These are phyloP conservation scores for Trisateles emortualis DNA, from an alignment of 2,888 invertebrate species.

Conservation along the genomic window DNA sequence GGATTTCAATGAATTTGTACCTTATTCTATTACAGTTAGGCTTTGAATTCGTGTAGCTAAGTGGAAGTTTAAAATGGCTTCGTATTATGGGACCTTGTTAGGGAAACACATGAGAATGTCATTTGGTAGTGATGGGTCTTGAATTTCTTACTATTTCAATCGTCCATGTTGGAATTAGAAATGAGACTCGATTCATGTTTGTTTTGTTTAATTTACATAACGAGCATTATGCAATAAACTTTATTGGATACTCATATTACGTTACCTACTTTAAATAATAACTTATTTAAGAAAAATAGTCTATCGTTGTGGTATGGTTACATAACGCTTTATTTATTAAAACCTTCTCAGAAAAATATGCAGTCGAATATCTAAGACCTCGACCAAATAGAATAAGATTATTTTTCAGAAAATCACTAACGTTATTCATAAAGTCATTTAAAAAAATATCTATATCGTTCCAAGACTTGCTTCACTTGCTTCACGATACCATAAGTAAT, in stretches of 20 bases:
- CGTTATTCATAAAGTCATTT: too few species aligned
- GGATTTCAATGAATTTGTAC: constrained; percentile 44
- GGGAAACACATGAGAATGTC: constrained; percentile 76
- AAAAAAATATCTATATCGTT: too few species aligned
- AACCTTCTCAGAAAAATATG: too few species aligned
- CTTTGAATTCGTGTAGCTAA: constrained; percentile 55
- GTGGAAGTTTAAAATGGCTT: constrained; percentile 60
- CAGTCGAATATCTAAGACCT: too few species aligned
- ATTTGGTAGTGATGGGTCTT: constrained; percentile 58
- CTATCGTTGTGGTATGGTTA: too few species aligned
- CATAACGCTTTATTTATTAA: too few species aligned
- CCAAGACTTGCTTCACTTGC: too few species aligned
- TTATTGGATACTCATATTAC: not conserved
- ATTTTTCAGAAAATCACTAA: too few species aligned
- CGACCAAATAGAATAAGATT: too few species aligned
- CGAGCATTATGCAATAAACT: not conserved
- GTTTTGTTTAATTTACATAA: not conserved
- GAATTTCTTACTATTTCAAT: constrained; percentile 31
- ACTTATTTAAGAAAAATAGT: too few species aligned
- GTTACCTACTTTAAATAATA: not conserved
- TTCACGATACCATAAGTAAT: not conserved
- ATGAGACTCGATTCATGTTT: constrained; percentile 1
- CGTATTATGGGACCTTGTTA: constrained; percentile 75
- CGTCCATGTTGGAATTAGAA: constrained; percentile 10
- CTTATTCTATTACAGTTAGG: constrained; percentile 51